Percentiles rank a stretch among this genome's conserved stretches.
Evolutionary conservation across 30 jellyfish, hydroid and myxozoan genomes (phyloP).

Genomic region (Hydractinia echinata): DNA sequence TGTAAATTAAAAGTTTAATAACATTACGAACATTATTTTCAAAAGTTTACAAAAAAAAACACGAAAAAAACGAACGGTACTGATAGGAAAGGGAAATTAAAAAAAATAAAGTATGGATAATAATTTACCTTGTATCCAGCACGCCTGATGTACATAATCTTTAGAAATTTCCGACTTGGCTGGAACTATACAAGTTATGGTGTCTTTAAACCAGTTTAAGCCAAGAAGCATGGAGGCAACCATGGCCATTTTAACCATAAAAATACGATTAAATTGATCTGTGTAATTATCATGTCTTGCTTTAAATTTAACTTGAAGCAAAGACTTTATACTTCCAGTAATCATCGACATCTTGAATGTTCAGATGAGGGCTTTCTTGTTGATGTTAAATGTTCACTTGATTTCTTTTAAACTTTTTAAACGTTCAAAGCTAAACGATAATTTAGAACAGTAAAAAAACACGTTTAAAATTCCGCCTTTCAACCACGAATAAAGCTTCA

Average conservation of each 20-base stretch:
- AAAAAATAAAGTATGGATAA: neutral
- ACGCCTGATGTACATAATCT: constrained; percentile 21
- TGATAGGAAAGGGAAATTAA: neutral
- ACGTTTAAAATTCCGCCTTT: too few species aligned
- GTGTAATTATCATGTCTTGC: constrained; percentile 20
- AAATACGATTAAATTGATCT: constrained; percentile 33
- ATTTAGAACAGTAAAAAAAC: too few species aligned
- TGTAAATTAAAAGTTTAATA: too few species aligned
- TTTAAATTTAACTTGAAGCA: constrained; percentile 21
- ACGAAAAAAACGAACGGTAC: too few species aligned
- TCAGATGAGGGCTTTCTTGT: neutral
- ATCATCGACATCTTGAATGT: constrained; percentile 26
- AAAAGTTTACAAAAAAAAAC: too few species aligned
- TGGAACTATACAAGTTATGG: constrained; percentile 31
- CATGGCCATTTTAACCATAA: constrained; percentile 36
- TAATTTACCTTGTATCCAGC: constrained; percentile 33
- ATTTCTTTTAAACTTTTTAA: neutral
- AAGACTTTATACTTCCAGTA: constrained; percentile 22
- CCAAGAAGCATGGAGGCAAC: constrained; percentile 8
- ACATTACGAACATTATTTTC: too few species aligned
- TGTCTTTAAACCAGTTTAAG: constrained; percentile 30
- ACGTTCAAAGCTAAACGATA: too few species aligned
- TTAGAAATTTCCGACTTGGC: constrained; percentile 4
- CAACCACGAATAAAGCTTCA: too few species aligned
- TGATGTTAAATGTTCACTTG: neutral